Base-by-base conservation (phyloP, 2,888 invertebrate species). In the Callyntrura sp. region DNA sequence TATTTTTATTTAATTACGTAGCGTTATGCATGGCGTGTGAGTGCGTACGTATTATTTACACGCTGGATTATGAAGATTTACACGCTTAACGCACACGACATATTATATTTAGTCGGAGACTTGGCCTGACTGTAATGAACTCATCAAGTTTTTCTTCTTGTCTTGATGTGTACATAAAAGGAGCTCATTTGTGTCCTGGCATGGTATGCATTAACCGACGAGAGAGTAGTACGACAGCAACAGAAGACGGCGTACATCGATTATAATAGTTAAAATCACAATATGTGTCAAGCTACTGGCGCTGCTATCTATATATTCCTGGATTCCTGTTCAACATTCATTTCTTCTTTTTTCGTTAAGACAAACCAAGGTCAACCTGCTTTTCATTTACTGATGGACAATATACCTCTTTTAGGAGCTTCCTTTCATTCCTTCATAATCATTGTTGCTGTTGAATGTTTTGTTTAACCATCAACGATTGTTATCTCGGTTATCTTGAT, bases 371-470 rank as follows among this genome's bases (percentile, higher is more conserved):
- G 86, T 86, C 79, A 86, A 23, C 55, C n/a, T 78, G 62, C 25
- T 76, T 51, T 70, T 51, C 20, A 76, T 3, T 14, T 76, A 25
- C 76, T 55, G 51, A 55, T 51, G 43, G 76, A 51, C 51, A 76
- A 51, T 51, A 51, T 76, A 51, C 83, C 62, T 85, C 85, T 73
- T 65, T 79, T 86, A 68, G 68, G 57, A 76, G 68, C 57, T 55
- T 86, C 79, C 79, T 57, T 55, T 57, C 55, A 86, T 79, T 86
- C 79, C 68, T 86, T 86, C 79, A 86, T 55, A 45, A 85, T 85
- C 28, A 28, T 12, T 68, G 60, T 11, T 48, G 48, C n/a, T 73
- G 6, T 43, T 6, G 2, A 2, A 35, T 35, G 35, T 35, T 35
- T 6, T 4, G 35, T 6, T 35, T 35, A 35, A 14, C 23, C 35